Evolutionary conservation across 2,888 invertebrate genomes (phyloP).

Genomic region (Diaphora mendica): DNA sequence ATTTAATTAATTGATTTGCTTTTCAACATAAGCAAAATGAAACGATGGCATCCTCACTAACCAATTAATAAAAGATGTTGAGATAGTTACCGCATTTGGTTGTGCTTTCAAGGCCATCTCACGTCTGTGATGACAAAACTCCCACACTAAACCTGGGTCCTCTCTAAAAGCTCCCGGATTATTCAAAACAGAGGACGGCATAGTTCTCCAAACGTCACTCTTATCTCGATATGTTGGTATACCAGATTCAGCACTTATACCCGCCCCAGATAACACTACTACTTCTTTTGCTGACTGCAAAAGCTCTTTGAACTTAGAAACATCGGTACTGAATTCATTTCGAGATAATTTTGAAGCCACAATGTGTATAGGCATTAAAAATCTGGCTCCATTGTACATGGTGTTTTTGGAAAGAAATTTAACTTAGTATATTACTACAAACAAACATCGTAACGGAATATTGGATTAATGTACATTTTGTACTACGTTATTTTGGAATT

Average conservation of each 20-base stretch:
- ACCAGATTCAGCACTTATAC: slow-evolving; percentile 94
- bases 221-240: slow-evolving; percentile 95
- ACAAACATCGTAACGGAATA: not conserved
- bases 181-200: slow-evolving; percentile 89
- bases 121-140: slow-evolving; percentile 95
- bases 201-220: slow-evolving; percentile 93
- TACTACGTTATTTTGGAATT: not conserved
- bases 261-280: slow-evolving; percentile 91
- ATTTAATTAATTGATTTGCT: too few relatives aligned
- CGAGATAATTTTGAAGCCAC: slow-evolving; percentile 23
- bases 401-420: not conserved
- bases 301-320: slow-evolving; percentile 84
- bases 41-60: not conserved
- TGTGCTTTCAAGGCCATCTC: slow-evolving; percentile 90
- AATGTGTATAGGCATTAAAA: slow-evolving; percentile 1
- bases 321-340: slow-evolving; percentile 65
- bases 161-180: slow-evolving; percentile 90
- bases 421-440: slow-evolving; percentile 1
- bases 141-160: slow-evolving; percentile 94
- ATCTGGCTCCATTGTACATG: not conserved
- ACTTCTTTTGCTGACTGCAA: slow-evolving; percentile 88
- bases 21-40: not conserved
- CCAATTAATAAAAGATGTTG: not conserved
- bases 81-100: slow-evolving; percentile 88
- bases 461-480: not conserved